Percentiles rank a stretch among this genome's conserved stretches.
Evolutionary conservation across 2,797 vertebrate genomes (phyloP).

Genomic region (Enteromius unitaeniatus): DNA sequence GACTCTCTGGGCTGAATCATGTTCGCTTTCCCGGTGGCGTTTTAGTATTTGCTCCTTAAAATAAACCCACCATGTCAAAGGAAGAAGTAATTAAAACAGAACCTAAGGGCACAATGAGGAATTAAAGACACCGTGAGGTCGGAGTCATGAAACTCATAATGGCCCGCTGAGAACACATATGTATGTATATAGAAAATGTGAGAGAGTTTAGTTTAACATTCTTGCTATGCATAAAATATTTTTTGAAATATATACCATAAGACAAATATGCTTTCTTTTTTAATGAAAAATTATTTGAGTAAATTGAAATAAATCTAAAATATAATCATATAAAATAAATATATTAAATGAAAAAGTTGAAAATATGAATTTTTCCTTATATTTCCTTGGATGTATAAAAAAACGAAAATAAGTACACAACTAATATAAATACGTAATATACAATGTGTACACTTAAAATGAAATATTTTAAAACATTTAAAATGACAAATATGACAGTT

Average conservation of each 20-base stretch:
- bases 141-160: slow-evolving; percentile 27
- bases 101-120: slow-evolving; percentile 45
- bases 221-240: background rate
- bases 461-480: background rate
- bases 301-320: background rate
- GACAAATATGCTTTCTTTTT: background rate
- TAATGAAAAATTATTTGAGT: background rate
- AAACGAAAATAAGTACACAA: background rate
- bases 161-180: slow-evolving; percentile 20
- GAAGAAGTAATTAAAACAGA: slow-evolving; percentile 63
- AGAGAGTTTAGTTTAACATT: background rate
- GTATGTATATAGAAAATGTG: slow-evolving; percentile 28
- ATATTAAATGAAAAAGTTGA: background rate
- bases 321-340: background rate
- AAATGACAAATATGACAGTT: background rate
- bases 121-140: slow-evolving; percentile 43
- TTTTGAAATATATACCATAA: background rate
- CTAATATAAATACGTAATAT: too few relatives aligned
- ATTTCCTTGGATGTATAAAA: background rate
- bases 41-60: slow-evolving; percentile 56
- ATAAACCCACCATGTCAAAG: slow-evolving; percentile 55
- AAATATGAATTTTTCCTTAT: too few relatives aligned
- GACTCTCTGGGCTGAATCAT: slow-evolving; percentile 54
- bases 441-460: background rate
- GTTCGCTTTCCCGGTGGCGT: slow-evolving; percentile 46